phyloP scores from a whole-genome alignment of 2,888 invertebrate genomes.

The Cybosia mesomella region DNA sequence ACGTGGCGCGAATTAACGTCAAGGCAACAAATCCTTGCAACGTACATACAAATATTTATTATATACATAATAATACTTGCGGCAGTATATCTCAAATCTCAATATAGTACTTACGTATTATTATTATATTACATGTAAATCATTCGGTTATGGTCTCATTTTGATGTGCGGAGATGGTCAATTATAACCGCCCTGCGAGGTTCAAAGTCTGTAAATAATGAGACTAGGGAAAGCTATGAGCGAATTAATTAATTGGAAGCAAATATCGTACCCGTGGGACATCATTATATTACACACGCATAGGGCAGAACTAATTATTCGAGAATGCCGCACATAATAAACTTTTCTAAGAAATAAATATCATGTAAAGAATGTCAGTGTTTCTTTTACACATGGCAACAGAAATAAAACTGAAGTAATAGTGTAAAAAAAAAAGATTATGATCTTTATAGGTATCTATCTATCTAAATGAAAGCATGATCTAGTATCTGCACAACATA shows the following conservation, averaged over 20 bases:
- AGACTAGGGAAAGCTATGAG: constrained; percentile 42
- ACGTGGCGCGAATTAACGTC: too few relatives aligned
- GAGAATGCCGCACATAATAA: constrained; percentile 12
- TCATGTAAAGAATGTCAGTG: neutral
- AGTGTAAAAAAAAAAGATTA: neutral
- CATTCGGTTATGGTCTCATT: constrained; percentile 2
- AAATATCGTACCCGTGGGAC: constrained; percentile 38
- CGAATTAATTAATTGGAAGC: constrained; percentile 33
- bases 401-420: too few relatives aligned
- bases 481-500: too few relatives aligned
- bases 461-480: too few relatives aligned
- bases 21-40: neutral
- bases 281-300: constrained; percentile 33
- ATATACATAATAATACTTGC: neutral
- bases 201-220: constrained; percentile 30
- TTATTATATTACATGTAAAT: neutral
- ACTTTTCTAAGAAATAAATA: neutral
- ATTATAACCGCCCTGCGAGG: constrained; percentile 10
- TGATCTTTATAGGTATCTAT: too few relatives aligned
- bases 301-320: constrained; percentile 46
- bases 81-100: neutral
- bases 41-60: too few relatives aligned
- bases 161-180: neutral
- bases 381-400: neutral
- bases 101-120: neutral